Evolutionary conservation across 1,140 invertebrate species (phyloP).

Genomic region (Zaprionus capensis): DNA sequence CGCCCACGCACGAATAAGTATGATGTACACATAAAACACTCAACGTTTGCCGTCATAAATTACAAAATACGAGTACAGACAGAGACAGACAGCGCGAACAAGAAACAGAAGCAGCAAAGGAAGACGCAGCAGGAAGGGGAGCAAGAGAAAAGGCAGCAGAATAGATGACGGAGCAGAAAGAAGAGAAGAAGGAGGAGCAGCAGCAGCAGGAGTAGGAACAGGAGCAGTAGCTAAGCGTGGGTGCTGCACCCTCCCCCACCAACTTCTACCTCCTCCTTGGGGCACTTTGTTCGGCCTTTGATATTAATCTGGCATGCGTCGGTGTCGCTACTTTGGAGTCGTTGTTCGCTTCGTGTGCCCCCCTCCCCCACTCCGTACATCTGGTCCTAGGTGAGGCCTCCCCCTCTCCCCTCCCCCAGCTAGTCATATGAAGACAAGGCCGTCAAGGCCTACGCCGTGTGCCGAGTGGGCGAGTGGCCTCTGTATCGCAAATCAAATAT

Average conservation of each 20-base stretch:
- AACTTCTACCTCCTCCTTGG: not conserved
- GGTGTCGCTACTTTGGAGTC: slow-evolving; percentile 11
- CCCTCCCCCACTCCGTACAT: not conserved
- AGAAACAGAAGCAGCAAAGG: not conserved
- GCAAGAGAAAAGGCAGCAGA: not conserved
- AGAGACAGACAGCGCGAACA: not conserved
- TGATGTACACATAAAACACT: slow-evolving; percentile 35
- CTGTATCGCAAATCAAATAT: slow-evolving; percentile 7
- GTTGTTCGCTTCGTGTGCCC: too few relatives aligned
- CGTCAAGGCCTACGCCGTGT: slow-evolving; percentile 10
- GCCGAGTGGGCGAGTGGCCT: not conserved
- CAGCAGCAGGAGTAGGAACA: not conserved
- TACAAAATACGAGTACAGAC: slow-evolving; percentile 31
- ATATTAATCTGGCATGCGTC: slow-evolving; percentile 42
- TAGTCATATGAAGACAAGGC: slow-evolving; percentile 2
- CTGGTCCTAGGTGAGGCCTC: not conserved
- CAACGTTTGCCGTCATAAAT: slow-evolving; percentile 42
- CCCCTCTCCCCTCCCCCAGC: not conserved
- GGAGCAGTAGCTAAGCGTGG: not conserved
- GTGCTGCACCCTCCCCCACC: too few relatives aligned
- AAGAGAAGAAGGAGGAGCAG: too few relatives aligned
- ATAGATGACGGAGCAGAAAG: not conserved
- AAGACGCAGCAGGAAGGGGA: not conserved
- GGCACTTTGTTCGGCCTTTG: slow-evolving; percentile 25
- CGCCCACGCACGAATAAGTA: slow-evolving; percentile 1